phyloP scores from a whole-genome alignment of 1,140 invertebrate species.

The Tetraneura akinire region DNA sequence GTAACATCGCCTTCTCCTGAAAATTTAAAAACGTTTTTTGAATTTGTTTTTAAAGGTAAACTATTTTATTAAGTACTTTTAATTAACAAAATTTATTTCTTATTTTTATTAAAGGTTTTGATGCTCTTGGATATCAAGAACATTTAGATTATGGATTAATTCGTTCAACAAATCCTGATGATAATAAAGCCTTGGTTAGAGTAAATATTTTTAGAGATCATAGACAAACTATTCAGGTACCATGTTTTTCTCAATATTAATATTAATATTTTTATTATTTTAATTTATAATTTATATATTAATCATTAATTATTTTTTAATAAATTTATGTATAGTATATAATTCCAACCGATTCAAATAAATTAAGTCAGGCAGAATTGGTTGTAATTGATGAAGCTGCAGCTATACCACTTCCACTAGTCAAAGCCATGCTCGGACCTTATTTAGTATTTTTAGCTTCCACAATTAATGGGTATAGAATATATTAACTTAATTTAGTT shows the following conservation, averaged over 20 bases:
- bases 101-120: constrained; percentile 69
- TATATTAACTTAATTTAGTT: background rate
- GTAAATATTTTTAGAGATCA: constrained; percentile 91
- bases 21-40: constrained; percentile 97
- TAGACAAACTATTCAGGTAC: constrained; percentile 92
- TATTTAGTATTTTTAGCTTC: constrained; percentile 96
- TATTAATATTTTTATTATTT: too few relatives aligned
- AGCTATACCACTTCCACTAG: constrained; percentile 93
- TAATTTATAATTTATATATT: too few relatives aligned
- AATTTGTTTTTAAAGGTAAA: constrained; percentile 90
- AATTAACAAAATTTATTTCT: background rate
- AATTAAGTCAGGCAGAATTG: constrained; percentile 90
- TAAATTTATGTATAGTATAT: constrained; percentile 73
- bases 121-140: constrained; percentile 93
- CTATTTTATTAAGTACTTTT: constrained; percentile 1
- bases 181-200: constrained; percentile 93
- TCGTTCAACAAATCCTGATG: constrained; percentile 94
- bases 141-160: constrained; percentile 94
- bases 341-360: constrained; percentile 84
- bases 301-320: background rate
- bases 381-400: constrained; percentile 98
- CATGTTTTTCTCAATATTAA: background rate
- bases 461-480: constrained; percentile 83
- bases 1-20: constrained; percentile 97
- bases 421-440: constrained; percentile 87